Conservation (phyloP, 2,113 vertebrate genomes). For the Balaeniceps rex region DNA sequence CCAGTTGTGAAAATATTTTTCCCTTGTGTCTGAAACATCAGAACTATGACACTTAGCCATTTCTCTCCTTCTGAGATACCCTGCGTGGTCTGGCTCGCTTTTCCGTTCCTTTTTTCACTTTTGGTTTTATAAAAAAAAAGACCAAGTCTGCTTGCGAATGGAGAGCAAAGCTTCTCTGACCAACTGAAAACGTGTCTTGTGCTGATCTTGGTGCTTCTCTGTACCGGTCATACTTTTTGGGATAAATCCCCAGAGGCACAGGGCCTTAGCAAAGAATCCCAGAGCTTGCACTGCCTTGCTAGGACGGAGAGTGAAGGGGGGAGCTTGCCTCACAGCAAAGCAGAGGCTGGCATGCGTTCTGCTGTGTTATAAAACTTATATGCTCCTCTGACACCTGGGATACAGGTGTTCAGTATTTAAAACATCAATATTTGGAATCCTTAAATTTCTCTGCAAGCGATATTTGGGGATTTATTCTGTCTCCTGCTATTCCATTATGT, state of each 20-base stretch:
- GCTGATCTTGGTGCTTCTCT: constrained; percentile 10
- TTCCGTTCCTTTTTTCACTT: neutral
- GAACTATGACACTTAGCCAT: neutral
- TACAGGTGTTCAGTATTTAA: neutral
- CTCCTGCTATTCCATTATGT: neutral
- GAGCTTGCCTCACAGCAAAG: neutral
- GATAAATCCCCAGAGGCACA: neutral
- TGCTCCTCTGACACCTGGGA: neutral
- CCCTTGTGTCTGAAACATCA: constrained; percentile 25
- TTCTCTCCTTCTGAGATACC: neutral
- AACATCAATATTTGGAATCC: neutral
- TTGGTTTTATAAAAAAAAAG: neutral
- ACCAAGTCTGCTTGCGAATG: constrained; percentile 23
- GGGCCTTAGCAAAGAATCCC: neutral
- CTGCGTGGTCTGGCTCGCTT: neutral
- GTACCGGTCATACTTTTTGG: neutral
- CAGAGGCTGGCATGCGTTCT: neutral
- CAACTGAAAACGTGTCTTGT: neutral
- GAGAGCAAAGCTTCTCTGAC: constrained; percentile 1
- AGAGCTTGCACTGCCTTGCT: neutral
- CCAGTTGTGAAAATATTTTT: constrained; percentile 61
- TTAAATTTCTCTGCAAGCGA: neutral
- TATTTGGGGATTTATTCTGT: neutral
- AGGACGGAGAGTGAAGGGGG: neutral
- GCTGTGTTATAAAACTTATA: neutral